Percentiles rank a stretch among this genome's conserved stretches.
These are phyloP conservation scores for Argyresthia goedartella DNA, from an alignment of 2,888 invertebrate species.

Conservation along the genomic window DNA sequence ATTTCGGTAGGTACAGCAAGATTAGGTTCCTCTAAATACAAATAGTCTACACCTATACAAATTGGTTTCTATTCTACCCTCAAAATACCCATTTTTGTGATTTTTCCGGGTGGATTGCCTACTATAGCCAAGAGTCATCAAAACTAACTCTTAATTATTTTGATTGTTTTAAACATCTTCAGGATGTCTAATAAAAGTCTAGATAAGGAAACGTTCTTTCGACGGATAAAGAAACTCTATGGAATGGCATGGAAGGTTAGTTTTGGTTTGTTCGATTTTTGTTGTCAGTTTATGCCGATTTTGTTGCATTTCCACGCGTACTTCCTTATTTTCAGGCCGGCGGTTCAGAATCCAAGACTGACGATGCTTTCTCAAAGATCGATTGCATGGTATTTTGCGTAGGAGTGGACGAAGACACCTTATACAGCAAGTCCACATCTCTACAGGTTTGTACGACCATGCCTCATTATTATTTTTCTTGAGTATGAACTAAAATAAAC, in stretches of 20 bases:
- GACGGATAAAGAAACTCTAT: slow-evolving; percentile 91
- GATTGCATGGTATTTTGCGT: slow-evolving; percentile 94
- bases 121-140: too few relatives aligned
- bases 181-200: slow-evolving; percentile 82
- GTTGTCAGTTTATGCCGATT: too few relatives aligned
- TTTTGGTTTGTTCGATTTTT: slow-evolving; percentile 25
- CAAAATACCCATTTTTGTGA: too few relatives aligned
- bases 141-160: too few relatives aligned
- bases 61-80: too few relatives aligned
- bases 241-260: slow-evolving; percentile 91
- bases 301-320: background rate
- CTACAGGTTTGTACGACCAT: slow-evolving; percentile 76
- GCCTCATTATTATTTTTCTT: too few relatives aligned
- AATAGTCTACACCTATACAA: too few relatives aligned
- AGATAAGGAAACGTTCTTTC: slow-evolving; percentile 93
- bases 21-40: too few relatives aligned
- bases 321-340: slow-evolving; percentile 37
- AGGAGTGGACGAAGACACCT: slow-evolving; percentile 94
- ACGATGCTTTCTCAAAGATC: slow-evolving; percentile 84
- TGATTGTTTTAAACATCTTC: background rate
- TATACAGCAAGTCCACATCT: slow-evolving; percentile 97
- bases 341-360: slow-evolving; percentile 69
- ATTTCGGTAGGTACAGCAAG: too few relatives aligned
- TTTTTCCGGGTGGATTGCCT: too few relatives aligned
- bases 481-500: too few relatives aligned